Evolutionary conservation across 2,888 invertebrate species (phyloP).

Genomic region (Xestia xanthographa): DNA sequence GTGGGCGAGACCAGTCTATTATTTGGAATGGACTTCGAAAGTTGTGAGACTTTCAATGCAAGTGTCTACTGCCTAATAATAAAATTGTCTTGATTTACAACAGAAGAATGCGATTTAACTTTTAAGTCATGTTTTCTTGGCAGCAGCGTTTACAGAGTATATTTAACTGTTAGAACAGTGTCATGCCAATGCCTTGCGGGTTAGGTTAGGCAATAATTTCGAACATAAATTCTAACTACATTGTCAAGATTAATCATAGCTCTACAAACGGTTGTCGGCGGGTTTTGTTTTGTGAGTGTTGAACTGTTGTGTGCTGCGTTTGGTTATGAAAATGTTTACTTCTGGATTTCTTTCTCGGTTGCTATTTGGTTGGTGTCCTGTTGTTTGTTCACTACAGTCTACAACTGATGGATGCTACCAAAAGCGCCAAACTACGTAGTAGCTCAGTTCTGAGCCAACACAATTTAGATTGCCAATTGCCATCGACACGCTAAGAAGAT

Average conservation of each 20-base stretch:
- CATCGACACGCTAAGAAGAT: no score
- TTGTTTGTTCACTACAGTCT: no score
- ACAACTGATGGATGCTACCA: no score
- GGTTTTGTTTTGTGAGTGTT: background rate
- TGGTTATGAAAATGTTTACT: background rate
- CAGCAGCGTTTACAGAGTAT: no score
- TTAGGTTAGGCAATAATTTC: constrained; percentile 19
- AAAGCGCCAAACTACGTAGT: no score
- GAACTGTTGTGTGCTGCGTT: background rate
- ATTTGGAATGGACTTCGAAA: constrained; percentile 70
- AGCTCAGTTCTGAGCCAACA: no score
- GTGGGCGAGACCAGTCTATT: constrained; percentile 49
- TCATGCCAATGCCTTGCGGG: background rate
- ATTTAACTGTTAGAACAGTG: no score
- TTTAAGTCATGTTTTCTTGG: constrained; percentile 5
- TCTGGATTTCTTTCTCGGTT: background rate
- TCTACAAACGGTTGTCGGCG: constrained; percentile 13
- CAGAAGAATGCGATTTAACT: background rate
- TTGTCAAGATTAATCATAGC: constrained; percentile 31
- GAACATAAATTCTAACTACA: constrained; percentile 15
- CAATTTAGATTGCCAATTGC: no score
- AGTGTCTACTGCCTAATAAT: background rate
- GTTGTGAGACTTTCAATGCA: constrained; percentile 65
- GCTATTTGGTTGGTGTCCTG: no score
- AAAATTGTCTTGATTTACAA: constrained; percentile 19